Conservation (phyloP, 2,888 invertebrate species). For the Strigamia transsilvanica region DNA sequence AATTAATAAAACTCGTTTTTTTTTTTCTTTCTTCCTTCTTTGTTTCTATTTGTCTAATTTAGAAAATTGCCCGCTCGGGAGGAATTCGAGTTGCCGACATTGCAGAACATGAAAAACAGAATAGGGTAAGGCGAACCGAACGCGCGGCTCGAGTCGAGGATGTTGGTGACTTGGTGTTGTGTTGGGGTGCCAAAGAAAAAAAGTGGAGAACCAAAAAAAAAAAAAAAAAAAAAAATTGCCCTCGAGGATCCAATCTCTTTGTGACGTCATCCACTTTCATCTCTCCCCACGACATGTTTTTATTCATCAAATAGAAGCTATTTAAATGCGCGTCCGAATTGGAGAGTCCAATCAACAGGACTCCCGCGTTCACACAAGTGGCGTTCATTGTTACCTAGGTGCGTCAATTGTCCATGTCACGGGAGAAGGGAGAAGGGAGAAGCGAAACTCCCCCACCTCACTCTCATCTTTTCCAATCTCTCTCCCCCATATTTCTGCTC, state of each 20-base stretch:
- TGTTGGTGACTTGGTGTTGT: no score
- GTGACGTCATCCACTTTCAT: slow-evolving; percentile 17
- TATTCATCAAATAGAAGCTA: neutral
- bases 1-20: neutral
- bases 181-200: neutral
- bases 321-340: slow-evolving; percentile 20
- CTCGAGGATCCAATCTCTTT: slow-evolving; percentile 13
- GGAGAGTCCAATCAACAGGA: slow-evolving; percentile 12
- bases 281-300: neutral
- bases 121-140: slow-evolving; percentile 18
- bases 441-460: neutral
- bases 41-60: slow-evolving; percentile 59
- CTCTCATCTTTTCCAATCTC: neutral
- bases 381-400: slow-evolving; percentile 24
- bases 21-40: neutral
- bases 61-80: slow-evolving; percentile 72
- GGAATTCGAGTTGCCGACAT: slow-evolving; percentile 71
- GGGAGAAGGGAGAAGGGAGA: neutral
- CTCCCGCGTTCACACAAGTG: slow-evolving; percentile 16
- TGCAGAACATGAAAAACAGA: slow-evolving; percentile 60
- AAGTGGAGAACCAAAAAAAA: neutral
- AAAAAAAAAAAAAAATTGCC: neutral
- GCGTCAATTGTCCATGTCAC: slow-evolving; percentile 19
- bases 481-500: neutral
- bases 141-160: neutral